These are phyloP conservation scores for Neoarius graeffei DNA, from an alignment of 2,113 vertebrate species.

Conservation along the genomic window DNA sequence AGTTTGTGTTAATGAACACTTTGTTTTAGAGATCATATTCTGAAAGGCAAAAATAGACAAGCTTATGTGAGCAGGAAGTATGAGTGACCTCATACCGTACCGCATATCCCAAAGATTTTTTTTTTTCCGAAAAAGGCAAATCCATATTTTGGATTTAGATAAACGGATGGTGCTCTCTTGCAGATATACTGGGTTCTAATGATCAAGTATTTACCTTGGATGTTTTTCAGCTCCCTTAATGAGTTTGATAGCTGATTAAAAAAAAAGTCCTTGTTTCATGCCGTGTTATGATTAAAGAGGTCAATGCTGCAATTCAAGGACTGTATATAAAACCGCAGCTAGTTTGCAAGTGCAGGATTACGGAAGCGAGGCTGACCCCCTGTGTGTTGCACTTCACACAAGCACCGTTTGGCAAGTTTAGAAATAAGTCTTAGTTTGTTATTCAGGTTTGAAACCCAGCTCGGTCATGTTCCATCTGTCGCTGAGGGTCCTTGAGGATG, in stretches of 20 bases:
- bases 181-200: slow-evolving; percentile 45
- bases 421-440: slow-evolving; percentile 17
- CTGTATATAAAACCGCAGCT: neutral
- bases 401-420: slow-evolving; percentile 26
- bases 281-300: slow-evolving; percentile 49
- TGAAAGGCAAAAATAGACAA: neutral
- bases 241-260: slow-evolving; percentile 61
- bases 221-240: slow-evolving; percentile 57
- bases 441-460: slow-evolving; percentile 30
- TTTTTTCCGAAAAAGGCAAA: neutral
- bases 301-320: slow-evolving; percentile 32
- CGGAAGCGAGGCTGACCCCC: slow-evolving; percentile 20
- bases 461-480: slow-evolving; percentile 34
- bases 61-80: slow-evolving; percentile 68
- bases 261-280: slow-evolving; percentile 46
- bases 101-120: neutral
- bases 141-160: neutral
- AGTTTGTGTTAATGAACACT: neutral
- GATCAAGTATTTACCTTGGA: slow-evolving; percentile 62
- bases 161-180: slow-evolving; percentile 52
- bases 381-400: slow-evolving; percentile 27
- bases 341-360: slow-evolving; percentile 18
- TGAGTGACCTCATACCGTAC: slow-evolving; percentile 51
- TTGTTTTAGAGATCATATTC: neutral
- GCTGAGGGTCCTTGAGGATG: slow-evolving; percentile 26